Evolutionary conservation across 2,888 invertebrate species (phyloP).

Genomic region (Dynastes tityus): DNA sequence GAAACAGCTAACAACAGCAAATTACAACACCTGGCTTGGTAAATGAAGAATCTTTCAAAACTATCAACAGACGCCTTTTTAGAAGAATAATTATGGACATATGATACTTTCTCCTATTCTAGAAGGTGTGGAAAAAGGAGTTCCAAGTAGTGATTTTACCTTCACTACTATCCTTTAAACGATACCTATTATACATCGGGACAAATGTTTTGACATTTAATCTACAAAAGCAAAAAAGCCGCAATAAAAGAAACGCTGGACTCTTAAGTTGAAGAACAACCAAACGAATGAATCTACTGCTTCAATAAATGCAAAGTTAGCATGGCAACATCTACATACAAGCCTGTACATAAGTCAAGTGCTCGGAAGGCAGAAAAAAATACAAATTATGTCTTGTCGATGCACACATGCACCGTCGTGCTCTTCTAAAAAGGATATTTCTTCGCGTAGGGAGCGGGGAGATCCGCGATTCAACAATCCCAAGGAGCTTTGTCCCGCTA

Average conservation of each 20-base stretch:
- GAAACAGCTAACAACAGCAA: no score
- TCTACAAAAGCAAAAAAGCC: conserved; percentile 34
- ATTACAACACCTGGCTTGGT: no score
- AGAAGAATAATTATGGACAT: no score
- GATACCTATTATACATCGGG: no score
- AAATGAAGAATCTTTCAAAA: no score
- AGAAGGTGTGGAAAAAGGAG: no score
- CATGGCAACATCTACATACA: conserved; percentile 60
- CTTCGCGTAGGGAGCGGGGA: conserved; percentile 51
- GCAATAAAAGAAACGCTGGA: conserved; percentile 8
- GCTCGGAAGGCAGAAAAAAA: conserved; percentile 58
- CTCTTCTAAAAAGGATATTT: conserved; percentile 59
- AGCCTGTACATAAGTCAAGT: conserved; percentile 63
- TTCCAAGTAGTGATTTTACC: no score
- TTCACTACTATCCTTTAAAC: no score
- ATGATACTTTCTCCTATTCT: no score
- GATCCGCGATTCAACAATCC: conserved; percentile 57
- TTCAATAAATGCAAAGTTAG: conserved; percentile 56
- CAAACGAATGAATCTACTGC: conserved; percentile 46
- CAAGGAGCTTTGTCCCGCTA: conserved; percentile 63
- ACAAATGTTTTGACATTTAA: background rate
- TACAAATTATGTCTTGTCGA: conserved; percentile 64
- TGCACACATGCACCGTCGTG: conserved; percentile 1
- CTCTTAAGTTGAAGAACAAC: background rate
- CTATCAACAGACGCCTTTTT: no score